Conservation (phyloP, 1,140 invertebrate genomes). For the Agrypnia vestita region DNA sequence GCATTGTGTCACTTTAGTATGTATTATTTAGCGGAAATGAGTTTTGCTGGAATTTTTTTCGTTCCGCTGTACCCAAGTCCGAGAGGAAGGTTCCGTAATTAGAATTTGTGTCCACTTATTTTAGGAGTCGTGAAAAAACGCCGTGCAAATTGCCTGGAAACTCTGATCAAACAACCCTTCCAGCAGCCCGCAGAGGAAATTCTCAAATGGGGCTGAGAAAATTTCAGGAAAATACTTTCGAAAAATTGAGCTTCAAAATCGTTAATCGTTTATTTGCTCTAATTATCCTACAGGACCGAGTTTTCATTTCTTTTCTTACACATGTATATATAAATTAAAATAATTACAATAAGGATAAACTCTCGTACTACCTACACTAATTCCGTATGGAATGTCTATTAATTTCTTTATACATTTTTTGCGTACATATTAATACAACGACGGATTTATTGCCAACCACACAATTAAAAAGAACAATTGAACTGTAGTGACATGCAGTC, state of each 20-base stretch:
- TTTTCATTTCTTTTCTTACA: too few species aligned
- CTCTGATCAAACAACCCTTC: constrained; percentile 32
- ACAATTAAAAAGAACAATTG: too few species aligned
- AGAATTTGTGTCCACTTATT: constrained; percentile 54
- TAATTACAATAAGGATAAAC: too few species aligned
- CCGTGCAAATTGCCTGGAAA: constrained; percentile 41
- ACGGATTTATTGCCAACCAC: too few species aligned
- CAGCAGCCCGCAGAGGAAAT: not conserved
- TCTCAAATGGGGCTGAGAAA: not conserved
- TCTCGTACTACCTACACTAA: too few species aligned
- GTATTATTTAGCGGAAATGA: not conserved
- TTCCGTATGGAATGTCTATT: too few species aligned
- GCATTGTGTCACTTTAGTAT: not conserved
- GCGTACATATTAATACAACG: not conserved
- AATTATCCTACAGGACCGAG: too few species aligned
- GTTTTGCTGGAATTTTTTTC: not conserved
- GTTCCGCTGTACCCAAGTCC: constrained; percentile 14
- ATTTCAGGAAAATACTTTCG: not conserved
- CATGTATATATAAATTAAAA: too few species aligned
- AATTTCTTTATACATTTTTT: not conserved
- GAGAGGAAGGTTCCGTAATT: constrained; percentile 23
- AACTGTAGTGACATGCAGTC: too few species aligned
- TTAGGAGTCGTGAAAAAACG: constrained; percentile 43
- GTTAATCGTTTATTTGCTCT: too few species aligned
- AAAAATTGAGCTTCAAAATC: not conserved